phyloP scores from a whole-genome alignment of 2,113 vertebrate genomes.

The Daphoenositta chrysoptera region DNA sequence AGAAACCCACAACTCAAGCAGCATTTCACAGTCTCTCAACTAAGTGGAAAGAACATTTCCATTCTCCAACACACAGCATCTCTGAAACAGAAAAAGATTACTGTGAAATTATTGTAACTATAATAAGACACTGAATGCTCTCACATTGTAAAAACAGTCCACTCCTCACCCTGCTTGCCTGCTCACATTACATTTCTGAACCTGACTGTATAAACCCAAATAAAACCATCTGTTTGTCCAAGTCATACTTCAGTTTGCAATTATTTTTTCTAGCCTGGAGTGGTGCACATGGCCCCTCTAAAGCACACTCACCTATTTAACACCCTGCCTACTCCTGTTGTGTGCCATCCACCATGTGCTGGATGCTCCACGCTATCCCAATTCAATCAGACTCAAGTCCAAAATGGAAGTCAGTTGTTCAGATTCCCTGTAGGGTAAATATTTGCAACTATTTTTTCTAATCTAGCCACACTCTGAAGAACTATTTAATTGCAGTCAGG shows the following conservation, averaged over 20 bases:
- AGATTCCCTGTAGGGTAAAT: background rate
- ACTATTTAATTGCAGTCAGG: background rate
- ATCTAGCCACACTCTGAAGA: background rate
- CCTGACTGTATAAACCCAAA: background rate
- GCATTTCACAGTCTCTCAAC: background rate
- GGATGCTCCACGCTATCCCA: background rate
- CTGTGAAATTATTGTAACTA: background rate
- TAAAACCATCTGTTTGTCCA: background rate
- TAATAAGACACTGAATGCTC: background rate
- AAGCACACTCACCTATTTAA: background rate
- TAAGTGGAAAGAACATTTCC: background rate
- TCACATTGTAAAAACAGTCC: background rate
- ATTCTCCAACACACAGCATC: background rate
- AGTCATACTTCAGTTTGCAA: background rate
- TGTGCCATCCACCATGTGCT: rapidly evolving
- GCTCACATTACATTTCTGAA: background rate
- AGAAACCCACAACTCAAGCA: background rate
- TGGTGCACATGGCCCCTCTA: background rate
- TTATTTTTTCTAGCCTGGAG: background rate
- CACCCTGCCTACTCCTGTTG: background rate
- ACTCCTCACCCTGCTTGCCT: background rate
- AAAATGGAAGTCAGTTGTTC: background rate
- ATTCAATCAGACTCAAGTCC: background rate
- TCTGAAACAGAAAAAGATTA: background rate
- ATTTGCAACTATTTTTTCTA: background rate